Evolutionary conservation across 2,888 invertebrate genomes (phyloP).

Genomic region (Orchesellides sinensis): DNA sequence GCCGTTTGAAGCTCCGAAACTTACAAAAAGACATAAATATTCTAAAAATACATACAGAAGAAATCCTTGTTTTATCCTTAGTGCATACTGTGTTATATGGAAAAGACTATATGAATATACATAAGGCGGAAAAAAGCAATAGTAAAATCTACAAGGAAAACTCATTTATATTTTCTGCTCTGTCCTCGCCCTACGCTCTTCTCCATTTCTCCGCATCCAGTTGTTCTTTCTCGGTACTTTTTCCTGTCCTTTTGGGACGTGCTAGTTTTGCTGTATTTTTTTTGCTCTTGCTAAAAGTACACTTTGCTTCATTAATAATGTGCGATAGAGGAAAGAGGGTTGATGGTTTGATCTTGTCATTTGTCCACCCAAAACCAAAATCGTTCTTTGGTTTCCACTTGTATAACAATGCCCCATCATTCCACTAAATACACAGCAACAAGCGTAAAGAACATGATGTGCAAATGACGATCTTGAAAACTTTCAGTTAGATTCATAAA

Average conservation of each 20-base stretch:
- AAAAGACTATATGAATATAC: conserved; percentile 53
- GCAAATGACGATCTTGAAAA: no score
- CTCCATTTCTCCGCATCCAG: neutral
- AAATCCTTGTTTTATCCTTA: neutral
- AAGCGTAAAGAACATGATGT: no score
- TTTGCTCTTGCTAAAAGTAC: conserved; percentile 40
- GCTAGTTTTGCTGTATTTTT: conserved; percentile 34
- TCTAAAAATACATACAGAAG: neutral
- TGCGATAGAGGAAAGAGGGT: conserved; percentile 34
- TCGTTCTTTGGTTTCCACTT: conserved; percentile 29
- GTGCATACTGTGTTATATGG: neutral
- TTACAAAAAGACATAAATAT: no score
- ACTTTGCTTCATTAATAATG: conserved; percentile 56
- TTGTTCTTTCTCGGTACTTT: conserved; percentile 28
- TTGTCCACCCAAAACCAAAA: conserved; percentile 32
- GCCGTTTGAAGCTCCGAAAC: conserved; percentile 20
- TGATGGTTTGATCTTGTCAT: conserved; percentile 38
- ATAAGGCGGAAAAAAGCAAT: conserved; percentile 53
- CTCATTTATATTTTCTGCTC: conserved; percentile 56
- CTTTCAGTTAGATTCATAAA: no score
- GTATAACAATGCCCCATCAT: conserved; percentile 37
- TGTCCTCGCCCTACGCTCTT: conserved; percentile 45
- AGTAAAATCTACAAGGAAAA: conserved; percentile 61
- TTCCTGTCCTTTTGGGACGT: conserved; percentile 37
- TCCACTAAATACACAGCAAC: no score